phyloP scores from a whole-genome alignment of 2,797 vertebrate genomes.

The Chrosomus eos region DNA sequence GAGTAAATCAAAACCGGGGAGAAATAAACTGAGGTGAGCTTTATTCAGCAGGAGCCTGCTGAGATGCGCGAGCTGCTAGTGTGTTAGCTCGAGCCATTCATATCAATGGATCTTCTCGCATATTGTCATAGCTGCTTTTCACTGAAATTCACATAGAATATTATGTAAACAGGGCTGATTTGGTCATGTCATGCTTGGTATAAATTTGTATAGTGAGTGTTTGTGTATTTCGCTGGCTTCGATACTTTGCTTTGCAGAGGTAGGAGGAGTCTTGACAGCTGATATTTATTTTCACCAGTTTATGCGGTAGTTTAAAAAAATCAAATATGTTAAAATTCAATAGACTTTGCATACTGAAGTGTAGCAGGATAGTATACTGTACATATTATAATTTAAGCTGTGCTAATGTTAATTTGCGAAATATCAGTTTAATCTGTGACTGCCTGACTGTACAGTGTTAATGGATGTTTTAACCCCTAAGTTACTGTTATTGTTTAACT shows the following conservation, averaged over 20 bases:
- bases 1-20: constrained; percentile 69
- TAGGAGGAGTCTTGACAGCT: constrained; percentile 24
- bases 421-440: neutral
- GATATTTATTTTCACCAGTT: constrained; percentile 1
- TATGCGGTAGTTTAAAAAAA: neutral
- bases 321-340: neutral
- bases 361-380: no score
- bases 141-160: neutral
- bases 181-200: neutral
- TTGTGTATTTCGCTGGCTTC: neutral
- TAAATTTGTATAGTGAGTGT: neutral
- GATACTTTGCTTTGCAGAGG: constrained; percentile 22
- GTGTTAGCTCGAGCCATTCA: constrained; percentile 43
- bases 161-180: neutral
- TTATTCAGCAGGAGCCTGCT: constrained; percentile 54
- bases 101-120: neutral
- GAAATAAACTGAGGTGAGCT: constrained; percentile 76
- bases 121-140: neutral
- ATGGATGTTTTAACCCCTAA: neutral
- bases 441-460: neutral
- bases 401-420: neutral
- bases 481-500: neutral
- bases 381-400: neutral
- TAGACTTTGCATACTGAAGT: neutral
- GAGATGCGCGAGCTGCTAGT: constrained; percentile 46